phyloP scores from a whole-genome alignment of 2,113 vertebrate species.

The Myanophis thanlyinensis region DNA sequence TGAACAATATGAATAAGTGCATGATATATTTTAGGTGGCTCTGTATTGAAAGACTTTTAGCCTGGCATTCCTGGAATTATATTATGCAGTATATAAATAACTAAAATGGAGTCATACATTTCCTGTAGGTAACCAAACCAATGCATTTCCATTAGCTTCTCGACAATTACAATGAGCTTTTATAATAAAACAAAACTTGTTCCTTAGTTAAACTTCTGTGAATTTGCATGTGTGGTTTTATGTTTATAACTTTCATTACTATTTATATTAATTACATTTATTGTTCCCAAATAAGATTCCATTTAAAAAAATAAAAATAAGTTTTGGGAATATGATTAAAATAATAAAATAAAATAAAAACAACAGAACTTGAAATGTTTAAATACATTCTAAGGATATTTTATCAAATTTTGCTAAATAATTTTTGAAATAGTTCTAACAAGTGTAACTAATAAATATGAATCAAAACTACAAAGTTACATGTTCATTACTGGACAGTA shows the following conservation, averaged over 20 bases:
- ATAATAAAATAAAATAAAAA: neutral
- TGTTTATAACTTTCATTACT: constrained; percentile 3
- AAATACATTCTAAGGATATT: neutral
- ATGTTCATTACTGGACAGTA: neutral
- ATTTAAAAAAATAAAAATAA: neutral
- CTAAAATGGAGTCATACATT: neutral
- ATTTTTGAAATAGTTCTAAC: neutral
- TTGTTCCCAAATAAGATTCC: neutral
- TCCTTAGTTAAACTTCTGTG: constrained; percentile 11
- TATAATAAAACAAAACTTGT: constrained; percentile 2
- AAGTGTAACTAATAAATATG: neutral
- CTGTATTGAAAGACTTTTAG: neutral
- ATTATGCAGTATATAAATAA: neutral
- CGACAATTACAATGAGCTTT: neutral
- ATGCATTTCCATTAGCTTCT: neutral
- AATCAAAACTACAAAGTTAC: constrained; percentile 1
- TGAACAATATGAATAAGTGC: neutral
- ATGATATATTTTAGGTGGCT: neutral
- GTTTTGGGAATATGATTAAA: neutral
- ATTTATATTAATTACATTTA: neutral
- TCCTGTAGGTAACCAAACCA: neutral
- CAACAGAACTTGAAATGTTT: neutral
- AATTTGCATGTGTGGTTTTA: neutral
- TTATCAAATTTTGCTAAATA: neutral
- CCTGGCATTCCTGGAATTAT: neutral